Percentiles rank a stretch among this genome's conserved stretches.
Conservation (phyloP, 1,140 invertebrate genomes). For the Drosophila tani region DNA sequence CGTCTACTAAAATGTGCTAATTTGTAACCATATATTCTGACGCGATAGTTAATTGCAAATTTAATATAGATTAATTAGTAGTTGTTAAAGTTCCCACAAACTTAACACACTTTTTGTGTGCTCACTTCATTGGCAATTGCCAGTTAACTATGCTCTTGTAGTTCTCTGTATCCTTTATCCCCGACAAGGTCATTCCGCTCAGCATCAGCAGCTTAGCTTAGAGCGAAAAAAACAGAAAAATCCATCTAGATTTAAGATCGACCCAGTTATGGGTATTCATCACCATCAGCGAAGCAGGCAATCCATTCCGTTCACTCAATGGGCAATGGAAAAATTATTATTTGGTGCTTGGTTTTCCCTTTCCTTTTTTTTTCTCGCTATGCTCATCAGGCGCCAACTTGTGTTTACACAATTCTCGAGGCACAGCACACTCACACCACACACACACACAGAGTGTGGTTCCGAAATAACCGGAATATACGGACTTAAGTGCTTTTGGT, state of each 20-base stretch:
- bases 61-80: constrained; percentile 2
- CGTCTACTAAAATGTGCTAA: neutral
- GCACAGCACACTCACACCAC: constrained; percentile 3
- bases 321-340: constrained; percentile 31
- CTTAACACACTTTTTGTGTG: constrained; percentile 20
- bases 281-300: constrained; percentile 25
- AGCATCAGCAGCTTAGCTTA: constrained; percentile 17
- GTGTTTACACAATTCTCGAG: constrained; percentile 49
- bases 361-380: constrained; percentile 11
- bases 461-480: constrained; percentile 47
- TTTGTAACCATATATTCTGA: neutral
- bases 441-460: constrained; percentile 2
- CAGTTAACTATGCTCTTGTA: neutral
- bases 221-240: constrained; percentile 1
- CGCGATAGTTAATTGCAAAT: too few species aligned
- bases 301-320: constrained; percentile 22
- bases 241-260: constrained; percentile 40
- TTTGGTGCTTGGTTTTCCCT: constrained; percentile 11
- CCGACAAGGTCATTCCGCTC: constrained; percentile 23
- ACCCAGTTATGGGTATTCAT: constrained; percentile 47
- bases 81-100: constrained; percentile 9
- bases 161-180: constrained; percentile 33
- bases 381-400: constrained; percentile 49
- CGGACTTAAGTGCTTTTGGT: constrained; percentile 25
- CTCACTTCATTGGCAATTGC: constrained; percentile 27